Percentiles rank a stretch among this genome's conserved stretches.
Conservation (phyloP, 2,113 vertebrate species). For the Ameiurus melas region DNA sequence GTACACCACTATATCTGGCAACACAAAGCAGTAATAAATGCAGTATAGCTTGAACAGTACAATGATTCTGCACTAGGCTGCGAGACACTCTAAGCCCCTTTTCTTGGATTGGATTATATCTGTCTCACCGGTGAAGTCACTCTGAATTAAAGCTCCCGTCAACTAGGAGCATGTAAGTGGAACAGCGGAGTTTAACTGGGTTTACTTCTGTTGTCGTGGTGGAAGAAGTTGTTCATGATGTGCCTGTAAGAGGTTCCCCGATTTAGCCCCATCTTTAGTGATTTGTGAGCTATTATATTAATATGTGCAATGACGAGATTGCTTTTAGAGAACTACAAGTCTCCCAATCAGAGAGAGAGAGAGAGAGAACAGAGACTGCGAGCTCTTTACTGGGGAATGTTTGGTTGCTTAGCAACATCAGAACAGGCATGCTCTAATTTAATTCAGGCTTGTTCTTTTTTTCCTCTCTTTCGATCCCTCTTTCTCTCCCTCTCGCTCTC, state of each 20-base stretch:
- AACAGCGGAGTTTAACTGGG: neutral
- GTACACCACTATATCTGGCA: neutral
- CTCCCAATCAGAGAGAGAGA: constrained; percentile 4
- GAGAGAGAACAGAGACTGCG: constrained; percentile 2
- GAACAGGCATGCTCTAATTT: constrained; percentile 56
- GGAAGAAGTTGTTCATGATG: neutral
- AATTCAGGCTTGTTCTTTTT: constrained; percentile 55
- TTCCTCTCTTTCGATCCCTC: neutral
- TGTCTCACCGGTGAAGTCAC: neutral
- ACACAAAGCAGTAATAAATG: neutral
- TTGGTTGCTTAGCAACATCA: constrained; percentile 62
- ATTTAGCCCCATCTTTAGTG: constrained; percentile 5
- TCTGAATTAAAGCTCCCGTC: neutral
- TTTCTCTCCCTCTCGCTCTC: constrained; percentile 12
- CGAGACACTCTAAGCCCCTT: neutral
- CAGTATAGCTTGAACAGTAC: neutral
- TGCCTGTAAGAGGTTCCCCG: neutral
- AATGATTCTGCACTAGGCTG: neutral
- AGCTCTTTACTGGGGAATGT: constrained; percentile 54
- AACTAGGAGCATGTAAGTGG: neutral
- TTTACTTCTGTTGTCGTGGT: neutral
- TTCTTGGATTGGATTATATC: neutral
- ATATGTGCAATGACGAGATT: constrained; percentile 38
- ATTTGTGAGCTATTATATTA: neutral
- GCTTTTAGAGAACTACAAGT: constrained; percentile 32